These are phyloP conservation scores for Anoplolepis gracilipes DNA, from an alignment of 1,140 invertebrate species.

Conservation along the genomic window DNA sequence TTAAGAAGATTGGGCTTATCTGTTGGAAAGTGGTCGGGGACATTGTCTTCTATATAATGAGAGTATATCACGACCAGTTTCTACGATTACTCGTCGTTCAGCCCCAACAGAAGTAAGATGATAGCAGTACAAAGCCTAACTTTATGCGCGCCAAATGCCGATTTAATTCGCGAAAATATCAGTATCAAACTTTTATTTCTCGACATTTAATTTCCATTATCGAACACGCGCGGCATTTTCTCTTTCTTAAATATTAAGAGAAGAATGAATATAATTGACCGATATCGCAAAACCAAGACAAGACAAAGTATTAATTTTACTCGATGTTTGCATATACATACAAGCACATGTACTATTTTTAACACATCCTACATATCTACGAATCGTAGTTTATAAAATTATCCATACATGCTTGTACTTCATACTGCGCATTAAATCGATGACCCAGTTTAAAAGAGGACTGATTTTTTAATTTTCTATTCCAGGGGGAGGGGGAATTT, in stretches of 20 bases:
- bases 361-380: neutral
- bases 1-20: conserved; percentile 32
- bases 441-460: conserved; percentile 32
- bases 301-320: neutral
- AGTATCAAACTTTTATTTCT: neutral
- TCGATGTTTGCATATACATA: neutral
- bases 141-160: neutral
- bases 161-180: conserved; percentile 18
- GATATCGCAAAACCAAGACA: neutral
- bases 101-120: neutral
- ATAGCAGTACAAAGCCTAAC: conserved; percentile 19
- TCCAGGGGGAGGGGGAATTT: no score
- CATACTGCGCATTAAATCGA: conserved; percentile 33
- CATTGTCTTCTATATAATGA: conserved; percentile 22
- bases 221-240: neutral
- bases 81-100: neutral
- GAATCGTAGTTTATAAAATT: conserved; percentile 5
- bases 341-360: neutral
- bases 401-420: neutral
- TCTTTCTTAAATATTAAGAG: neutral
- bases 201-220: neutral
- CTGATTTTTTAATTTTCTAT: neutral
- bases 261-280: neutral
- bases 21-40: neutral
- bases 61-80: neutral